phyloP scores from a whole-genome alignment of 2,113 vertebrate species.

The Monarcha castaneiventris region DNA sequence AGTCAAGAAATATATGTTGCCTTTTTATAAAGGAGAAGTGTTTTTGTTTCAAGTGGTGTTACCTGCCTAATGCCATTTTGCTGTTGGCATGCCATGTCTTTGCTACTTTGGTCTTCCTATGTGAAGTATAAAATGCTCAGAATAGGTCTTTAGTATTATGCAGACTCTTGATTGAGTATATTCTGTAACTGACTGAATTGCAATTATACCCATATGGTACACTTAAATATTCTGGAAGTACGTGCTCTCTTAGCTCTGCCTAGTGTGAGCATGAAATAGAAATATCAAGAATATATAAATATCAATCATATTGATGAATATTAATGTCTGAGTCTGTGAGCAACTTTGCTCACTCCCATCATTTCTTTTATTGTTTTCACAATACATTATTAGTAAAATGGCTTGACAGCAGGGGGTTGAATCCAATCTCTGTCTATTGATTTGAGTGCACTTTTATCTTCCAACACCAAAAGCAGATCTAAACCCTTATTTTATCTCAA shows the following conservation, averaged over 20 bases:
- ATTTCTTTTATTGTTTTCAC: neutral
- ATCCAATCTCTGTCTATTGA: conserved; percentile 14
- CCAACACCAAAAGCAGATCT: neutral
- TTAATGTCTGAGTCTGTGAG: conserved; percentile 11
- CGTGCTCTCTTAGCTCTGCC: neutral
- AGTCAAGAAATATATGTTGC: neutral
- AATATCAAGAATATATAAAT: conserved; percentile 53
- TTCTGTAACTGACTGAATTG: neutral
- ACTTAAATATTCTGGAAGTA: neutral
- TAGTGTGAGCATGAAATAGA: conserved; percentile 4
- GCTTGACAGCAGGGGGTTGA: neutral
- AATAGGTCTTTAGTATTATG: neutral
- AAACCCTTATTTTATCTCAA: neutral
- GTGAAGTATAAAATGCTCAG: neutral
- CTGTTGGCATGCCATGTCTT: neutral
- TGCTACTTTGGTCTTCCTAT: neutral
- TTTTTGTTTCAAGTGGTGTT: neutral
- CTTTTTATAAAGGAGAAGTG: neutral
- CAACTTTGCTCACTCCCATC: neutral
- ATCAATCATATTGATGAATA: conserved; percentile 40
- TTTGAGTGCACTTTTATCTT: conserved; percentile 33
- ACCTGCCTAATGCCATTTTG: neutral
- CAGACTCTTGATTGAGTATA: neutral
- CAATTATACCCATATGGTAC: neutral
- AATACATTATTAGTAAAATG: neutral